Evolutionary conservation across 2,888 invertebrate genomes (phyloP).

Genomic region (Ptychoptera albimana): DNA sequence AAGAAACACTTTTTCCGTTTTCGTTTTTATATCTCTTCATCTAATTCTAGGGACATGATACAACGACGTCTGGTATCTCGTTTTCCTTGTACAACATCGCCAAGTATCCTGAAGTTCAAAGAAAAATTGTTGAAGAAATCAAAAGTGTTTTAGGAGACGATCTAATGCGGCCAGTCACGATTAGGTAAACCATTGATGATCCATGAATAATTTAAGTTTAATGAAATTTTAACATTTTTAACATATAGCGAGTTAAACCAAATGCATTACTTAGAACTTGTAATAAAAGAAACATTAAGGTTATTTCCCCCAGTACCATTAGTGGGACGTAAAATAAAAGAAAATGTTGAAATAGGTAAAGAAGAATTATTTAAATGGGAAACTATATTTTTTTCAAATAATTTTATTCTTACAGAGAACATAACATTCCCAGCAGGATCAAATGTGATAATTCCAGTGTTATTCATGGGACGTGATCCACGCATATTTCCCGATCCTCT

Average conservation of each 20-base stretch:
- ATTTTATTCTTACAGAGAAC: background rate
- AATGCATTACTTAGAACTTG: conserved; percentile 36
- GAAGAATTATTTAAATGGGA: background rate
- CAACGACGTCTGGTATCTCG: conserved; percentile 20
- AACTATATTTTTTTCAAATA: too few species aligned
- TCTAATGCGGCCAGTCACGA: conserved; percentile 11
- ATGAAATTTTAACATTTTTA: too few species aligned
- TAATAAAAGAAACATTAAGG: conserved; percentile 47
- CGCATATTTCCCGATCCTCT: conserved; percentile 4
- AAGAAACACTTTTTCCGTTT: conserved; percentile 28
- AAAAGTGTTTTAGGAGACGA: conserved; percentile 15
- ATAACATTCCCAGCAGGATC: conserved; percentile 1
- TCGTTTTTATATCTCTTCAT: conserved; percentile 36
- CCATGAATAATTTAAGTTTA: too few species aligned
- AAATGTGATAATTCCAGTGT: conserved; percentile 2
- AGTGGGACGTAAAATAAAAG: conserved; percentile 37
- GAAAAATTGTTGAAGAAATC: conserved; percentile 19
- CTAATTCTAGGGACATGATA: conserved; percentile 39
- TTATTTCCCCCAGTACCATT: conserved; percentile 48
- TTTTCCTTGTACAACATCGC: conserved; percentile 20
- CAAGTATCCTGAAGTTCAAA: conserved; percentile 19
- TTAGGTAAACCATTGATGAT: conserved; percentile 5
- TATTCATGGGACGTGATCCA: conserved; percentile 1
- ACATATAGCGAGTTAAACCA: conserved; percentile 16
- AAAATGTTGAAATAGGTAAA: conserved; percentile 38